These are phyloP conservation scores for Eupithecia dodoneata DNA, from an alignment of 2,888 invertebrate genomes.

Conservation along the genomic window DNA sequence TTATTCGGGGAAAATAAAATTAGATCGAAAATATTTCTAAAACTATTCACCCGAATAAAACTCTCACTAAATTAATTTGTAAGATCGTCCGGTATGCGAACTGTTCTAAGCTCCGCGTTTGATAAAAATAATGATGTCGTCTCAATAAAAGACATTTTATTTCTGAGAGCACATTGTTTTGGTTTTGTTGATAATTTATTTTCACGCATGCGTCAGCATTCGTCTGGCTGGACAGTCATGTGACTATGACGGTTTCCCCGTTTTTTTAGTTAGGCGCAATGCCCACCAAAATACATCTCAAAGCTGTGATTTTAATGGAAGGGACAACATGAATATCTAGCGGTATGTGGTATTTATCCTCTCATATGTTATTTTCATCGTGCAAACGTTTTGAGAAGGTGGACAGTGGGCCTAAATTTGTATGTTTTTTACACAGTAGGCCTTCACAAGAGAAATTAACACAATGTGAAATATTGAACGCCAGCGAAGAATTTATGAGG, in stretches of 20 bases:
- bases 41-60: constrained; percentile 1
- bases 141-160: constrained; percentile 52
- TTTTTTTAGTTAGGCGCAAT: constrained; percentile 51
- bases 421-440: constrained; percentile 18
- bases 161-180: constrained; percentile 62
- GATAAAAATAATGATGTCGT: constrained; percentile 66
- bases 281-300: background rate
- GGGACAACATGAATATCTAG: background rate
- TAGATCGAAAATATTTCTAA: background rate
- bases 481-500: constrained; percentile 25
- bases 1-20: background rate
- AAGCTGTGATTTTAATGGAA: background rate
- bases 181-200: constrained; percentile 71
- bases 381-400: background rate
- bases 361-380: background rate
- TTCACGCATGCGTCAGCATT: constrained; percentile 67
- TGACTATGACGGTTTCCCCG: constrained; percentile 64
- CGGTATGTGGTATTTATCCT: background rate
- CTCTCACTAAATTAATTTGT: constrained; percentile 5
- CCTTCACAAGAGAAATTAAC: constrained; percentile 48
- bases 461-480: constrained; percentile 47
- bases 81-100: constrained; percentile 17
- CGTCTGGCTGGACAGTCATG: constrained; percentile 66
- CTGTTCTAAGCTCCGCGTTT: constrained; percentile 28
- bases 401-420: background rate